phyloP scores from a whole-genome alignment of 2,888 invertebrate genomes.

The Tipula lateralis region DNA sequence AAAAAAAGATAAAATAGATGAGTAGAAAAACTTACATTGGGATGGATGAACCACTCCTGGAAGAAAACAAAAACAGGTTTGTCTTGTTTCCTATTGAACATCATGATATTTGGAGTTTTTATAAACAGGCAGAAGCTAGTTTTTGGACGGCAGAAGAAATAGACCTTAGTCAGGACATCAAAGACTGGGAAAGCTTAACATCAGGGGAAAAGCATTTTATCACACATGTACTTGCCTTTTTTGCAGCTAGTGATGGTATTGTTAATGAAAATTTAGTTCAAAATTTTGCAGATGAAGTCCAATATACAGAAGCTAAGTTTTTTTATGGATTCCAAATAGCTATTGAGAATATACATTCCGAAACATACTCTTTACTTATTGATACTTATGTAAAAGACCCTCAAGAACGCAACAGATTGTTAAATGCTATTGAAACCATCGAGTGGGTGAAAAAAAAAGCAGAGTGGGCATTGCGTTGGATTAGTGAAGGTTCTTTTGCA shows the following conservation, averaged over 20 bases:
- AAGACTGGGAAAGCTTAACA: not conserved
- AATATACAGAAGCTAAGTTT: not conserved
- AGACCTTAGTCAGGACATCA: not conserved
- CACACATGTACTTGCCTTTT: not conserved
- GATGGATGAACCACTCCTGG: no score
- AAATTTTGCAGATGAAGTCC: not conserved
- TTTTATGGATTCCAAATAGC: not conserved
- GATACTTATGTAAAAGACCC: not conserved
- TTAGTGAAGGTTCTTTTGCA: not conserved
- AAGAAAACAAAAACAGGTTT: no score
- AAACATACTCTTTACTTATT: not conserved
- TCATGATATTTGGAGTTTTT: no score
- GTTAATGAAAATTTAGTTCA: not conserved
- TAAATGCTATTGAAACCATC: not conserved
- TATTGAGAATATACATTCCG: not conserved
- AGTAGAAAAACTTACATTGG: no score
- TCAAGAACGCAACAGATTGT: not conserved
- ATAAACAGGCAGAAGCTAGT: no score
- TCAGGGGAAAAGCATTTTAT: not conserved
- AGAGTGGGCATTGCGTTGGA: not conserved
- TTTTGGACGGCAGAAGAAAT: not conserved
- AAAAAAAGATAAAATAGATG: no score
- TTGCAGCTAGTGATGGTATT: not conserved
- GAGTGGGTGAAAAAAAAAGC: not conserved
- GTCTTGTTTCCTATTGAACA: no score